Percentiles rank a stretch among this genome's conserved stretches.
phyloP scores from a whole-genome alignment of 2,888 invertebrate genomes.

The Alentia gelatinosa region DNA sequence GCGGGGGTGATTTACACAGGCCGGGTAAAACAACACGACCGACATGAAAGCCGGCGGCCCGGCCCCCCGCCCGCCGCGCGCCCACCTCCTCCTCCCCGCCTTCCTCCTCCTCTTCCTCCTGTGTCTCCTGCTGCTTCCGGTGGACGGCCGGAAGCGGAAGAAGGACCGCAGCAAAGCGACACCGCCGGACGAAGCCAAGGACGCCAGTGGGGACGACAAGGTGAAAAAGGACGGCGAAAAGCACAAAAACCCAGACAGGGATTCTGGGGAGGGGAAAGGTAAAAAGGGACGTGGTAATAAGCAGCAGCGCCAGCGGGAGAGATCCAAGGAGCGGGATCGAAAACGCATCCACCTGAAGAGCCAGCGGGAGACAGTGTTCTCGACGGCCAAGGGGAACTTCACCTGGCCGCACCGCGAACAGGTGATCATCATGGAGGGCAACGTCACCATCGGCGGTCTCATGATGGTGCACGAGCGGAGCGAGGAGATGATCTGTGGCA shows the following conservation, averaged over 20 bases:
- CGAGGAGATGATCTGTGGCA: slow-evolving; percentile 92
- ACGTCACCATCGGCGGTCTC: slow-evolving; percentile 92
- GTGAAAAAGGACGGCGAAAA: neutral
- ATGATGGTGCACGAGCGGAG: slow-evolving; percentile 96
- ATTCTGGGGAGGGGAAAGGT: neutral
- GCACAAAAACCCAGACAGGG: neutral
- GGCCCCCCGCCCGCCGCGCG: neutral
- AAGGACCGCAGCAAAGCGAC: slow-evolving; percentile 29
- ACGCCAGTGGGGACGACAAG: neutral
- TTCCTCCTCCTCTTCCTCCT: neutral
- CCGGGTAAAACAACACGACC: neutral
- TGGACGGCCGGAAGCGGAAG: slow-evolving; percentile 43
- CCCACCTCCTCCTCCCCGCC: neutral
- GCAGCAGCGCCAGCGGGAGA: neutral
- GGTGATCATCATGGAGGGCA: slow-evolving; percentile 93
- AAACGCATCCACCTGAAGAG: neutral
- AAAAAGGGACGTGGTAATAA: neutral
- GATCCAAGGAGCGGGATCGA: neutral
- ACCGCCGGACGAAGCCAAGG: neutral
- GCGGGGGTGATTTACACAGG: neutral
- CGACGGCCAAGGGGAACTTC: slow-evolving; percentile 68
- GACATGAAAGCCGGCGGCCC: neutral
- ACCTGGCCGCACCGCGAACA: slow-evolving; percentile 77
- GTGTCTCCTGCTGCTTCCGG: neutral
- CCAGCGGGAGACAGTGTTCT: slow-evolving; percentile 56